phyloP scores from a whole-genome alignment of 2,797 vertebrate species.

The Propithecus deckenii region DNA sequence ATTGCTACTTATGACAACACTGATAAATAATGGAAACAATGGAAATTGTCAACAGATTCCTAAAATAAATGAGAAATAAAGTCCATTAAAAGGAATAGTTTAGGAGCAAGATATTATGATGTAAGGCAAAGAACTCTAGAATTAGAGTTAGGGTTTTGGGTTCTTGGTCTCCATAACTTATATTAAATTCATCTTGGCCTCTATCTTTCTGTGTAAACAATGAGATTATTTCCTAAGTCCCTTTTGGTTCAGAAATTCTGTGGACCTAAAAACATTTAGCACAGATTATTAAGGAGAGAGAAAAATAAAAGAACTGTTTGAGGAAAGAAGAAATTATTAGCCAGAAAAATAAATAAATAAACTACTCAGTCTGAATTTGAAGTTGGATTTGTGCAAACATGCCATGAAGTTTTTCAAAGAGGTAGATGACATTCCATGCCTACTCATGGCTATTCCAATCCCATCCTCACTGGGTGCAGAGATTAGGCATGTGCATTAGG shows the following conservation, averaged over 20 bases:
- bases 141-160: neutral
- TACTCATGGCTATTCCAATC: neutral
- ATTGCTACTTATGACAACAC: neutral
- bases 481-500: neutral
- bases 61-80: neutral
- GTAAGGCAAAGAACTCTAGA: neutral
- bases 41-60: neutral
- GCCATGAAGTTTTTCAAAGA: neutral
- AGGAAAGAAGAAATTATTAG: neutral
- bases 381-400: neutral
- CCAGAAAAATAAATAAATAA: neutral
- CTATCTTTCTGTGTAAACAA: neutral
- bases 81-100: neutral
- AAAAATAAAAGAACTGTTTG: neutral
- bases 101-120: neutral
- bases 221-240: neutral
- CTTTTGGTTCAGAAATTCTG: neutral
- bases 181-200: neutral
- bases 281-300: neutral
- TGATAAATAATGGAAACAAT: neutral
- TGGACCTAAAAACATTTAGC: neutral
- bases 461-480: neutral
- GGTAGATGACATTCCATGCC: neutral
- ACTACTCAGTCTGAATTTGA: neutral
- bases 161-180: neutral